A percentile compares a stretch with the other conserved stretches of the same genome.
phyloP scores from a whole-genome alignment of 2,113 vertebrate species.

The Lycaon pictus region DNA sequence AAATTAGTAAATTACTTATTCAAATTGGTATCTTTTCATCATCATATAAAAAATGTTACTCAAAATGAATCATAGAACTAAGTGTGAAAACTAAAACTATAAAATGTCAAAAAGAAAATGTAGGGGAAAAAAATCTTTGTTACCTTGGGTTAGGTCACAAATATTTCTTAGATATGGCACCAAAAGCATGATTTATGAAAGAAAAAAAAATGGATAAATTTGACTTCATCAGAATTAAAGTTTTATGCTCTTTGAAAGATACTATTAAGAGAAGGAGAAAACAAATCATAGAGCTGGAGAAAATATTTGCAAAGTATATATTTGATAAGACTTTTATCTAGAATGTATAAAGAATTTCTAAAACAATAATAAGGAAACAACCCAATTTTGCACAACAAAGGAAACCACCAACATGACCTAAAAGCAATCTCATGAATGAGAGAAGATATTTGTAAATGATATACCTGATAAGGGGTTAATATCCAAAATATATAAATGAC shows the following conservation, averaged over 20 bases:
- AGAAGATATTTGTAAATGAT: background rate
- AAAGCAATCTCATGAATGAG: background rate
- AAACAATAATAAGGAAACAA: background rate
- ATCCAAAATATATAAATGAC: background rate
- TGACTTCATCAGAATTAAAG: slow-evolving; percentile 30
- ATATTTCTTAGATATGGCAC: background rate
- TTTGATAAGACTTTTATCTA: background rate
- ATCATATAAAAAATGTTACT: background rate
- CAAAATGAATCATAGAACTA: background rate
- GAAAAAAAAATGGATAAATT: background rate
- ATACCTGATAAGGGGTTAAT: background rate
- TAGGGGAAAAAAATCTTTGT: background rate
- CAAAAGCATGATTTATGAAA: background rate
- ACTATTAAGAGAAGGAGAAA: background rate
- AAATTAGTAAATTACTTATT: background rate
- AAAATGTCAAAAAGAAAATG: background rate
- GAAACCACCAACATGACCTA: background rate
- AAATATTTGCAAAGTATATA: background rate
- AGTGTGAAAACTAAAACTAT: slow-evolving; percentile 1
- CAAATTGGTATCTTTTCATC: background rate
- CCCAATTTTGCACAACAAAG: background rate
- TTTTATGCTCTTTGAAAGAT: background rate
- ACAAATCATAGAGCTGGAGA: background rate
- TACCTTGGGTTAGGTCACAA: background rate
- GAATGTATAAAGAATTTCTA: background rate